Percentiles rank a stretch among this genome's conserved stretches.
These are phyloP conservation scores for Noctilio leporinus DNA, from an alignment of 2,113 vertebrate genomes.

Conservation along the genomic window DNA sequence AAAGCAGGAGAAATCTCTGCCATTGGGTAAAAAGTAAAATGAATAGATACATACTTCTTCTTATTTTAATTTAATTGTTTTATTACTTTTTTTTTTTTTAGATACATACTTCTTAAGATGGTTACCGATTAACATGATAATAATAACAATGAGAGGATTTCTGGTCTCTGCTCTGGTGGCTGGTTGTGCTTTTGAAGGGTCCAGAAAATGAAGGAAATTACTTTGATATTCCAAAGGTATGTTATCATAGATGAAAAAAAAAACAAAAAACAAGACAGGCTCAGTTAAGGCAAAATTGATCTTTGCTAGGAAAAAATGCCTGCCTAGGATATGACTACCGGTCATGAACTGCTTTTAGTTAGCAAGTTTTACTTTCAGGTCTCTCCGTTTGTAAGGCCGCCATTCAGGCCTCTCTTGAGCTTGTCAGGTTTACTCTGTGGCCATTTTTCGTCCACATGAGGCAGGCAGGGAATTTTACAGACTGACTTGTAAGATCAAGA, in stretches of 20 bases:
- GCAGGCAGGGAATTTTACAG: background rate
- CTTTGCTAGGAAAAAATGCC: background rate
- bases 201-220: background rate
- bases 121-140: background rate
- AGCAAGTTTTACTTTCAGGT: no score
- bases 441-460: background rate
- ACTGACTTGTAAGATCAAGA: background rate
- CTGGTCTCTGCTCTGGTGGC: background rate
- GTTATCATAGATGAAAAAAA: background rate
- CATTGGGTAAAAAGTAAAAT: background rate
- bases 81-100: no score
- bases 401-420: background rate
- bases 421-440: background rate
- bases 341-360: background rate
- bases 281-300: background rate
- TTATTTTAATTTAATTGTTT: no score
- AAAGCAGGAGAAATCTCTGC: background rate
- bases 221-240: background rate
- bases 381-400: background rate
- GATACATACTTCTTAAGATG: background rate
- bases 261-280: background rate
- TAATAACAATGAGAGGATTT: background rate
- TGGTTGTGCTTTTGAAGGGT: background rate
- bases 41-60: background rate
- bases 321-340: background rate